Percentiles rank a stretch among this genome's conserved stretches.
Evolutionary conservation across 2,113 vertebrate genomes (phyloP).

Genomic region (Nipponia nippon): DNA sequence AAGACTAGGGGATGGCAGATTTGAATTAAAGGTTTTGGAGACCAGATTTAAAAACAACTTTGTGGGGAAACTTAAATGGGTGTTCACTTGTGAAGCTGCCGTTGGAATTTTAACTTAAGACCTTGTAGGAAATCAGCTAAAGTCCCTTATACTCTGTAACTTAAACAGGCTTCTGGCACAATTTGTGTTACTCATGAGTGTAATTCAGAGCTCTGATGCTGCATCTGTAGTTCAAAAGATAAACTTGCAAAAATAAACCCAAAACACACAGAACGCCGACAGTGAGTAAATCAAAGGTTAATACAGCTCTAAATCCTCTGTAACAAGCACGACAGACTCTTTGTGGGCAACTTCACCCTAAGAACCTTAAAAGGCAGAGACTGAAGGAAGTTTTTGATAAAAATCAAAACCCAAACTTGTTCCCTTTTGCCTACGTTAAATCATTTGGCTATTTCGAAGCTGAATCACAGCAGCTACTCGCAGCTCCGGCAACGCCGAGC

Average conservation of each 20-base stretch:
- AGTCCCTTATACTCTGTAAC: not conserved
- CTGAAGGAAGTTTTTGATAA: not conserved
- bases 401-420: not conserved
- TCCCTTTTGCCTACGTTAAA: not conserved
- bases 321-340: not conserved
- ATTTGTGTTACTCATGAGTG: not conserved
- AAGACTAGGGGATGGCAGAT: not conserved
- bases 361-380: slow-evolving; percentile 26
- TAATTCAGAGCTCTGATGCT: not conserved
- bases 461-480: not conserved
- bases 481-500: accelerated
- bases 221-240: slow-evolving; percentile 11
- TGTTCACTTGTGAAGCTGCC: not conserved
- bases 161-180: not conserved
- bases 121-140: slow-evolving; percentile 18
- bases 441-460: not conserved
- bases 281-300: slow-evolving; percentile 1
- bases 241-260: slow-evolving; percentile 22
- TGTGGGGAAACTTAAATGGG: not conserved
- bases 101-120: not conserved
- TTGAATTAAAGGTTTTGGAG: not conserved
- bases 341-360: slow-evolving; percentile 3
- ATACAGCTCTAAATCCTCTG: slow-evolving; percentile 1
- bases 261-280: not conserved
- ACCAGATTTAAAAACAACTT: not conserved